These are phyloP conservation scores for Chlorospingus flavigularis DNA, from an alignment of 2,797 vertebrate genomes.

Conservation along the genomic window DNA sequence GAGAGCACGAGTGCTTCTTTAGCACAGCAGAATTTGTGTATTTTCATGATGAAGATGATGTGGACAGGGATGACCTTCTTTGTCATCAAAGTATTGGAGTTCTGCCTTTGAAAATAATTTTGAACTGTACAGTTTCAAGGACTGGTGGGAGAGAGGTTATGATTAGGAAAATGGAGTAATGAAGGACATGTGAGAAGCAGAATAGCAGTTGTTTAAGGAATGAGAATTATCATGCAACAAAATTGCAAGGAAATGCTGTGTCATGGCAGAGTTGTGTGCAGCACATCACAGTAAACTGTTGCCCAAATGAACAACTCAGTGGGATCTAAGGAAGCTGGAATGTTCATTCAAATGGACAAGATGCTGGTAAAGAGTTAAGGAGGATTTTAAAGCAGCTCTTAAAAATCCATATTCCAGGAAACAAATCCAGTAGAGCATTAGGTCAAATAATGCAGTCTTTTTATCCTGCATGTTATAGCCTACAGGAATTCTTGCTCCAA, in stretches of 20 bases:
- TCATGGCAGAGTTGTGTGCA: fast-evolving
- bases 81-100: neutral
- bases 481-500: neutral
- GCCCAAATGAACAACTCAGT: neutral
- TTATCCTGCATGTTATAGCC: neutral
- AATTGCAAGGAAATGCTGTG: neutral
- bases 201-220: neutral
- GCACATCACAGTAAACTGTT: neutral
- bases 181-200: neutral
- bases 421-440: neutral
- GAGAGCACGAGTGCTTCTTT: neutral
- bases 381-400: neutral
- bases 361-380: neutral
- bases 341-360: neutral
- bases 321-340: neutral
- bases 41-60: neutral
- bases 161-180: neutral
- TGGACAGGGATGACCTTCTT: neutral
- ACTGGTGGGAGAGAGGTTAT: neutral
- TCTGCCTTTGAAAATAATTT: neutral
- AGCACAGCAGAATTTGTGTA: neutral
- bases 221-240: neutral
- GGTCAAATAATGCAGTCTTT: neutral
- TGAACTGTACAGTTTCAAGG: neutral
- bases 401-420: neutral